Evolutionary conservation across 2,888 invertebrate genomes (phyloP).

Genomic region (Synanthedon myopaeformis): DNA sequence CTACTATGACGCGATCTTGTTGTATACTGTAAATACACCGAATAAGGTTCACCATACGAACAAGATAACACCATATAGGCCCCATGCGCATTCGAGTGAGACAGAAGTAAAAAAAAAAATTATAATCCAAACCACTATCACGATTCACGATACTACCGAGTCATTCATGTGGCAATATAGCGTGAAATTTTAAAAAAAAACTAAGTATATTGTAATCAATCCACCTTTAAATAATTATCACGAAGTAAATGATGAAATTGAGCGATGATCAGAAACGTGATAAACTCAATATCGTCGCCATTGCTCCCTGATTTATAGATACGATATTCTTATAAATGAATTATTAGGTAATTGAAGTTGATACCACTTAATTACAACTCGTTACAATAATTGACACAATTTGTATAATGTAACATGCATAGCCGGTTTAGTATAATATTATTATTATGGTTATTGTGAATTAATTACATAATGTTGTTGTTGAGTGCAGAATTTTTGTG

Average conservation of each 20-base stretch:
- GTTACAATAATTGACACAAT: too few relatives aligned
- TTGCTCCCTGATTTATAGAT: too few relatives aligned
- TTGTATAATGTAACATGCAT: too few relatives aligned
- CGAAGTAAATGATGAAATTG: background rate
- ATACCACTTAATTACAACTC: too few relatives aligned
- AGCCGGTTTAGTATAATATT: too few relatives aligned
- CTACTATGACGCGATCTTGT: background rate
- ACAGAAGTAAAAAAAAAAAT: slow-evolving; percentile 9
- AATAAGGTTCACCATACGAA: slow-evolving; percentile 9
- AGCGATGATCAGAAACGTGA: too few relatives aligned
- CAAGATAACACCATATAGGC: slow-evolving; percentile 31
- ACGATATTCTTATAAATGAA: too few relatives aligned
- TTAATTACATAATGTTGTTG: too few relatives aligned
- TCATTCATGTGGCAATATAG: slow-evolving; percentile 7
- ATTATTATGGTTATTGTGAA: too few relatives aligned
- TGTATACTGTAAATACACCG: background rate
- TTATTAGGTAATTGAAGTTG: too few relatives aligned
- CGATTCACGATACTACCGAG: background rate
- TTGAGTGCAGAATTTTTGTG: too few relatives aligned
- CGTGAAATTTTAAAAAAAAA: slow-evolving; percentile 18
- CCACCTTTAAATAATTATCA: slow-evolving; percentile 4
- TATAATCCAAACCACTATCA: background rate
- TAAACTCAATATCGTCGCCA: too few relatives aligned
- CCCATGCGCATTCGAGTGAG: slow-evolving; percentile 24
- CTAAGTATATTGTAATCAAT: background rate